Evolutionary conservation across 2,888 invertebrate genomes (phyloP), one percentile per base, ranked within the genome.

Genomic region (Uropetala carovei): DNA sequence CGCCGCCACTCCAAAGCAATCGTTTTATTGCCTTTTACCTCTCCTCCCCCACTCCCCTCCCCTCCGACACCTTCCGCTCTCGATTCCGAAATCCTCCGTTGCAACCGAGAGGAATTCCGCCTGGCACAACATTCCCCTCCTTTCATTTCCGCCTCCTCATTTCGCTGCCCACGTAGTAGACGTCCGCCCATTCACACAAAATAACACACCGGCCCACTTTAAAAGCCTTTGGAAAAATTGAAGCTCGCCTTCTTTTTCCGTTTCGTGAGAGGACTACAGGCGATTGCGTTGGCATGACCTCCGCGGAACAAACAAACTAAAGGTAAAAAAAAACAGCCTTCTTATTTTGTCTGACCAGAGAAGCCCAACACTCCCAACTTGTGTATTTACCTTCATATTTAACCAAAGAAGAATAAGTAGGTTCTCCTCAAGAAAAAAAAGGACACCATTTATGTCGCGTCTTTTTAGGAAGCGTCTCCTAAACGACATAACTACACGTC

Each of bases 141-240:
- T 13, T 27, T 13, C 75, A 18, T 27, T 75, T 75, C 75, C 75
- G 75, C 75, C 75, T 5, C 11, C 11, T 75, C 27, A 10, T 75
- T 75, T 22, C 27, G 1, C 11, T 22, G 1, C 18, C 75, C 27
- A 11, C 27, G 43, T 43, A 5, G 43, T 43, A 1, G 43, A 75
- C 75, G 27, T 75, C 75, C 75, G 75, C 75, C 75, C 16, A 27
- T 75, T 75, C 75, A 75, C 75, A 27, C 75, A 75, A 68, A n/a
- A n/a, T n/a, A n/a, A n/a, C 18, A n/a, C 68, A 68, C 18, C 75
- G 22, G 27, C 22, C 75, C 75, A 22, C 10, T 43, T 43, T 3
- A 43, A 43, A 5, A 5, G 3, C 43, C 5, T 43, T 43, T 3
- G 11, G 22, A 75, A 27, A 75, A 75, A 75, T 75, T 27, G 75